These are phyloP conservation scores for Ctenomys sociabilis DNA, from an alignment of 2,113 vertebrate genomes.

Conservation along the genomic window DNA sequence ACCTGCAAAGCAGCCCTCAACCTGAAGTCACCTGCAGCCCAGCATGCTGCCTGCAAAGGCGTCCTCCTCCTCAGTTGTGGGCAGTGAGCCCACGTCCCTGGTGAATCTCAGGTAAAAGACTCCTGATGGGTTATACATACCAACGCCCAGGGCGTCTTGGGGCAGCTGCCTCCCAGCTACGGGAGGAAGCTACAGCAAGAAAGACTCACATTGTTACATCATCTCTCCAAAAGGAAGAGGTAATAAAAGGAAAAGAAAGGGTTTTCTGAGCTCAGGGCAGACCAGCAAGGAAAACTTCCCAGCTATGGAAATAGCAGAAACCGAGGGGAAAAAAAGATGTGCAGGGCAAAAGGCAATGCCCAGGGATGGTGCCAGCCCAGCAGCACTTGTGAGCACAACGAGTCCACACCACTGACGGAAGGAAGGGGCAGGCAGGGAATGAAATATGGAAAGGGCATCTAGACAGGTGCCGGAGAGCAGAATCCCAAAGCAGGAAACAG, in stretches of 20 bases:
- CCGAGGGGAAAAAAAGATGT: neutral
- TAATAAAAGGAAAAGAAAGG: neutral
- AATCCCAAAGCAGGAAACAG: neutral
- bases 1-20: neutral
- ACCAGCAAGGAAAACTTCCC: neutral
- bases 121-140: too few species aligned
- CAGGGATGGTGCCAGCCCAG: neutral
- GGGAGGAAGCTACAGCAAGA: neutral
- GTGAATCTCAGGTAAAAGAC: neutral
- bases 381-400: rapidly evolving
- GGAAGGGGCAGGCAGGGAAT: neutral
- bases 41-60: neutral
- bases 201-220: neutral
- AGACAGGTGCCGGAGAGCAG: neutral
- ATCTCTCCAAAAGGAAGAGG: neutral
- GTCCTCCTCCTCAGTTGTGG: too few species aligned
- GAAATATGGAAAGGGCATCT: too few species aligned
- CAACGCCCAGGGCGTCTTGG: neutral
- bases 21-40: neutral
- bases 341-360: neutral
- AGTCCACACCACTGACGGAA: neutral
- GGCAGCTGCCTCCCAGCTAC: neutral
- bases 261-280: slow-evolving; percentile 28
- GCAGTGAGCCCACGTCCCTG: neutral
- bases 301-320: neutral